Conservation (phyloP, 2,113 vertebrate genomes). For the Mastomys coucha region DNA sequence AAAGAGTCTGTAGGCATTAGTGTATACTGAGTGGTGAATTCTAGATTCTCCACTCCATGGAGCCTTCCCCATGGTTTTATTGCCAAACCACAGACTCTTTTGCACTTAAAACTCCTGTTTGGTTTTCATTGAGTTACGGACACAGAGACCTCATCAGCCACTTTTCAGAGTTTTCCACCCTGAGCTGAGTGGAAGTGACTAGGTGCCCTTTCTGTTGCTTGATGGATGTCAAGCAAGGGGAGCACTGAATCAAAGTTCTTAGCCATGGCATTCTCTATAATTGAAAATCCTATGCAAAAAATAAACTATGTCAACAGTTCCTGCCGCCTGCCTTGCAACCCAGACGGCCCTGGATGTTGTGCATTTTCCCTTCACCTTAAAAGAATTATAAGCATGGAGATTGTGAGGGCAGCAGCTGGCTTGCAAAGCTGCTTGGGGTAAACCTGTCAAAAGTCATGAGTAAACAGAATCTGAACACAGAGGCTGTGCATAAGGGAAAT, state of each 20-base stretch:
- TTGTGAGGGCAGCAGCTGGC: constrained; percentile 67
- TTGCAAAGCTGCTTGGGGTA: constrained; percentile 78
- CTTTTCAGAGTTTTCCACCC: not conserved
- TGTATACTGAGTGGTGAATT: not conserved
- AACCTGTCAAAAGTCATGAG: constrained; percentile 80
- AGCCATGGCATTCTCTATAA: constrained; percentile 22
- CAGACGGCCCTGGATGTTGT: not conserved
- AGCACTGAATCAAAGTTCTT: constrained; percentile 41
- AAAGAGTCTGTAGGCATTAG: not conserved
- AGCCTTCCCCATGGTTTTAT: not conserved
- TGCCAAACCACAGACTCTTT: not conserved
- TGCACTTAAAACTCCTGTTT: not conserved
- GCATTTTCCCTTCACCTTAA: constrained; percentile 3
- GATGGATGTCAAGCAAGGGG: constrained; percentile 22
- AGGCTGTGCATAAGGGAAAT: constrained; percentile 63
- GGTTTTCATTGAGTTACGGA: constrained; percentile 27
- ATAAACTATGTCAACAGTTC: constrained; percentile 63
- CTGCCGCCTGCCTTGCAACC: not conserved
- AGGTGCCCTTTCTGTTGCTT: not conserved
- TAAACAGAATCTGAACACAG: constrained; percentile 81
- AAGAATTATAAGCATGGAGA: constrained; percentile 69
- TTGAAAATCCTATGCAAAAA: constrained; percentile 72
- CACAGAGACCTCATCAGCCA: not conserved
- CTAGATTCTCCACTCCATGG: not conserved
- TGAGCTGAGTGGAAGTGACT: not conserved